Evolutionary conservation across 2,888 invertebrate species (phyloP), one percentile per base, ranked within the genome.

Genomic region (Synergus gifuensis): DNA sequence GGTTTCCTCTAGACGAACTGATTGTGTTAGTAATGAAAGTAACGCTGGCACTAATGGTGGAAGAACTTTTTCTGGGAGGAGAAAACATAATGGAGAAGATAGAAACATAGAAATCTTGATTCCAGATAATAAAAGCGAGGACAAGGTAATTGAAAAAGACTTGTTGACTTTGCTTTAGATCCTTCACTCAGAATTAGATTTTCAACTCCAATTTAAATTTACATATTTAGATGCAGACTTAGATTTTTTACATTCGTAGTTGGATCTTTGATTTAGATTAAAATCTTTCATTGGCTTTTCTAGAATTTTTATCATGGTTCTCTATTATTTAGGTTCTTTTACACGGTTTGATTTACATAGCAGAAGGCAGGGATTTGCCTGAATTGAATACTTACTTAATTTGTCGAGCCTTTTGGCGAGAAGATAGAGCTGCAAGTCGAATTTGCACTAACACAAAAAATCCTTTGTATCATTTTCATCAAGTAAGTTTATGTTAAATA

Each of bases 391-490:
- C 93, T 1, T 94, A 92, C 83, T 86, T 94, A 60, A 91, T 92
- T 83, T 94, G 93, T 84, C 92, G 92, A 84, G 93, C 93, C 49
- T 94, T 94, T 88, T 93, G 93, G 91, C 91, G 92, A 82, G 92
- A 93, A 77, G 93, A 93, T 81, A 89, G 90, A 80, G 90, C 92
- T 64, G 89, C 88, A 49, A 94, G 93, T 89, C 90, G 91, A 86
- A 82, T 93, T 62, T 91, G 93, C 80, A 89, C 85, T 63, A 88
- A 92, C 80, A 92, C 91, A 28, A 88, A 90, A 66, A 92, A 93
- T 87, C 93, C 94, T 2, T 86, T 92, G 81, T 94, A 93, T 86
- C 92, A 93, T 88, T 93, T 93, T 87, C 92, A 91, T 84, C 93
- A 93, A 91, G 93, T 93, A 88, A 83, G 79, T 79, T 78, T 69